Conservation (phyloP, 2,113 vertebrate species). For the Corythoichthys intestinalis region DNA sequence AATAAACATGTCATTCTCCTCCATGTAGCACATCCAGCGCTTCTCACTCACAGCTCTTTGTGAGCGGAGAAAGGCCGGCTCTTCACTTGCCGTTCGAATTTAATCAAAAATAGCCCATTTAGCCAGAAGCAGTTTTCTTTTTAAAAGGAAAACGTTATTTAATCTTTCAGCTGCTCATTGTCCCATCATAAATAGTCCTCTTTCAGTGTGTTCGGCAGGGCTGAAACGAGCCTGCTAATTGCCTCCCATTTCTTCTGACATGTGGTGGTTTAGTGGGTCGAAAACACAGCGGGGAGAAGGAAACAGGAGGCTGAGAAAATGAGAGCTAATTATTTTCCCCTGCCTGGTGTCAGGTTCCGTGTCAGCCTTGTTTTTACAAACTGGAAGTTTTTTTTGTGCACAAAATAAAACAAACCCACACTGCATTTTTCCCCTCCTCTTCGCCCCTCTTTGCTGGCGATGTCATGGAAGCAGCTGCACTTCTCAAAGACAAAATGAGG, state of each 20-base stretch:
- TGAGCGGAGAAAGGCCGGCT: constrained; percentile 88
- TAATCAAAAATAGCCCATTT: constrained; percentile 99
- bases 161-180: constrained; percentile 99
- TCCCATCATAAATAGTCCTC: constrained; percentile 99
- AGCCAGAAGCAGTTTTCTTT: constrained; percentile 99
- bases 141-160: constrained; percentile 99
- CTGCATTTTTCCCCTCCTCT: constrained; percentile 81
- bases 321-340: constrained; percentile 99
- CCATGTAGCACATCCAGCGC: constrained; percentile 91
- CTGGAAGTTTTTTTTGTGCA: constrained; percentile 97
- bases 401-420: constrained; percentile 99
- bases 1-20: constrained; percentile 94
- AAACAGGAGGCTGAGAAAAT: constrained; percentile 99
- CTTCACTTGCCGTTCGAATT: constrained; percentile 99
- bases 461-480: constrained; percentile 99
- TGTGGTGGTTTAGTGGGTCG: constrained; percentile 99
- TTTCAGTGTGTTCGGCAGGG: constrained; percentile 99
- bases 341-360: constrained; percentile 99
- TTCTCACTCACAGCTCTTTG: constrained; percentile 84
- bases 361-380: constrained; percentile 99
- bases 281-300: constrained; percentile 99
- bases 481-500: constrained; percentile 99
- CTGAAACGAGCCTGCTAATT: constrained; percentile 99
- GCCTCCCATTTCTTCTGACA: constrained; percentile 99
- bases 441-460: constrained; percentile 89